Evolutionary conservation across 2,888 invertebrate species (phyloP).

Genomic region (Brachycybe producta): DNA sequence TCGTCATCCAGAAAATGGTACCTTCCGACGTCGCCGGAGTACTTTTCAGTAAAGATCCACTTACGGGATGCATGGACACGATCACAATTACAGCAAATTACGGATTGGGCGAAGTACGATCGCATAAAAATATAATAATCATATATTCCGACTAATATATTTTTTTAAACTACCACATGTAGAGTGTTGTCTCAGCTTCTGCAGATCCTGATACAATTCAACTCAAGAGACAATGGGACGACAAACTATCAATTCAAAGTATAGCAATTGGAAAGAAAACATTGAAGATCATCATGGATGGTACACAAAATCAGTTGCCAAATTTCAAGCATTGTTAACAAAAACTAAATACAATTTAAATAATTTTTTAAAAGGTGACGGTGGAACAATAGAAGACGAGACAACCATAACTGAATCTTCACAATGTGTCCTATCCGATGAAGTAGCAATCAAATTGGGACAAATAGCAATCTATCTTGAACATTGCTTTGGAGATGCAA

Average conservation of each 20-base stretch:
- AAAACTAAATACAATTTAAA: neutral
- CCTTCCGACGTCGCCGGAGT: conserved; percentile 55
- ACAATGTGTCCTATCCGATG: conserved; percentile 43
- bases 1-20: conserved; percentile 67
- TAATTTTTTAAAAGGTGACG: neutral
- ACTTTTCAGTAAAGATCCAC: conserved; percentile 65
- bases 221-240: conserved; percentile 4
- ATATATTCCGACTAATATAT: conserved; percentile 19
- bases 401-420: conserved; percentile 29
- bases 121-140: neutral
- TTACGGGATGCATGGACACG: conserved; percentile 50
- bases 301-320: conserved; percentile 24
- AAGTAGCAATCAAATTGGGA: conserved; percentile 44
- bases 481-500: conserved; percentile 49
- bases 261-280: conserved; percentile 37
- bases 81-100: conserved; percentile 64
- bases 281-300: conserved; percentile 39
- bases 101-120: conserved; percentile 62
- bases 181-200: conserved; percentile 14
- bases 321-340: neutral
- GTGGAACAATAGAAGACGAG: conserved; percentile 4
- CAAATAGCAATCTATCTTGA: conserved; percentile 48
- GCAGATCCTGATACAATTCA: conserved; percentile 12
- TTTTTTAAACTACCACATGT: neutral
- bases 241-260: neutral